These are phyloP conservation scores for Gavialis gangeticus DNA, from an alignment of 2,113 vertebrate species.

Conservation along the genomic window DNA sequence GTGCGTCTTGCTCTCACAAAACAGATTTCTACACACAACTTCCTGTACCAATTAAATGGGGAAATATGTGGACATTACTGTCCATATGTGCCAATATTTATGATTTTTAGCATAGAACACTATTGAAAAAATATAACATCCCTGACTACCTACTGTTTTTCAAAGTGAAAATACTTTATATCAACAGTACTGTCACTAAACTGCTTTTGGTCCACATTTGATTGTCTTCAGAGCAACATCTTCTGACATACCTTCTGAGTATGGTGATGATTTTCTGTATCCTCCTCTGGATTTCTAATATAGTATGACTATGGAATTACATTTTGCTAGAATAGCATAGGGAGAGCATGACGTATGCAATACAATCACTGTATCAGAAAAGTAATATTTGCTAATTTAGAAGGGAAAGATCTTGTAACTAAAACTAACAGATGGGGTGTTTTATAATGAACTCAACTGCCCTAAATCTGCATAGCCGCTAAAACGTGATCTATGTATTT, in stretches of 20 bases:
- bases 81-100: not conserved
- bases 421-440: not conserved
- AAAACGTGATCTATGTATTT: not conserved
- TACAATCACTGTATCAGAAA: not conserved
- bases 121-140: not conserved
- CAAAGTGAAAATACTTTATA: not conserved
- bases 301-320: not conserved
- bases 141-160: not conserved
- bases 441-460: not conserved
- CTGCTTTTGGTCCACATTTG: not conserved
- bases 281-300: not conserved
- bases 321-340: not conserved
- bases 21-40: fast-evolving
- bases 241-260: not conserved
- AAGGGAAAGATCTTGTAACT: not conserved
- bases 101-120: not conserved
- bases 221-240: not conserved
- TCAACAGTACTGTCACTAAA: not conserved
- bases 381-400: not conserved
- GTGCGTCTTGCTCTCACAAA: not conserved
- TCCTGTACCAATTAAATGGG: not conserved
- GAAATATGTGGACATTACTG: not conserved
- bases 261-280: not conserved
- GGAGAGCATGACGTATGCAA: not conserved
- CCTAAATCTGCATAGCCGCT: not conserved